Base-by-base conservation (phyloP, 1,140 invertebrate genomes). In the Drosophila littoralis region DNA sequence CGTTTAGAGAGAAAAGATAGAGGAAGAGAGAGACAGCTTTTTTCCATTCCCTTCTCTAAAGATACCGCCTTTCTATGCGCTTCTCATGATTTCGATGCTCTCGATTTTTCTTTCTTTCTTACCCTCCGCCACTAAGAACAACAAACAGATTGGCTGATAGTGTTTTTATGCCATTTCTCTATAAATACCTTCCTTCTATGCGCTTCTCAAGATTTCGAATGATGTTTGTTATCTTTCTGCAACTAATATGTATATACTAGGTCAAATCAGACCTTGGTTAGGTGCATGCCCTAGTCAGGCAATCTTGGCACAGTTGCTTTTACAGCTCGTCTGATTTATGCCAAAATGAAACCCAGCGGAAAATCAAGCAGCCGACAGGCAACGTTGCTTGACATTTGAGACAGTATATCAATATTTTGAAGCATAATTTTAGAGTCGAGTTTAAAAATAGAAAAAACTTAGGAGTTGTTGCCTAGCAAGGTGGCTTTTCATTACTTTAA, bases 401-500 rank as follows among this genome's bases (percentile, higher is more conserved):
- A 33, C 59, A 28, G 46, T 50, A 54, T 65, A 57, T 40, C 35
- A 13, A 46, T 63, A 69, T 61, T 68, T 51, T 32, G 7, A 22
- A 15, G 35, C 52, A 71, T 65, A 43, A 42, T 38, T 43, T 40
- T 13, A 22, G 17, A 8, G 52, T 1, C 42, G 45, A 43, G 22
- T 32, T 5, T 1, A 50, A 46, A 51, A 36, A 22, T 28, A n/a
- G 58, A 8, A 42, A 7, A 46, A 13, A 45, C 32, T 28, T 13
- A 32, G n/a, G 13, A 45, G 33, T 33, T 50, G 51, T 46, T 6
- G 9, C 28, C 33, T 45, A 36, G 28, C 15, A n/a, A 33, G 64
- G 12, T 59, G 43, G 48, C 28, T 59, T 73, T 15, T 42, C 58
- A 48, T 59, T 48, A 51, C 28, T 38, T 70, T 35, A 50, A 64